Evolutionary conservation across 2,888 invertebrate species (phyloP).

Genomic region (Tachina fera): DNA sequence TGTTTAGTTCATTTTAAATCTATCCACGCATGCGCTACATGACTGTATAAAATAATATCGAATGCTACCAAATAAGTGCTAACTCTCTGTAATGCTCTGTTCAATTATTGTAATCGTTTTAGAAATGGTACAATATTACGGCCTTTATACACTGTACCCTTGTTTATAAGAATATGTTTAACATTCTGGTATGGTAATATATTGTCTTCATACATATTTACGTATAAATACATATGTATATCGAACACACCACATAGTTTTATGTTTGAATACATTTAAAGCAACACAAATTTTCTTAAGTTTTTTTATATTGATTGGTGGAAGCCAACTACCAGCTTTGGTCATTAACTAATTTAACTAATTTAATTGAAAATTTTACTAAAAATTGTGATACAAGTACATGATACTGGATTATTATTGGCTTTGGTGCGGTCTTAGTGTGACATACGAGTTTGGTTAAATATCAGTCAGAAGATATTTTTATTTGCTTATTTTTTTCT

Average conservation of each 20-base stretch:
- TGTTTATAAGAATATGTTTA: background rate
- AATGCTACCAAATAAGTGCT: constrained; percentile 32
- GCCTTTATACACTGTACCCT: background rate
- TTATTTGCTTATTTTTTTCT: background rate
- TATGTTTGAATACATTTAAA: background rate
- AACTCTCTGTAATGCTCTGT: constrained; percentile 57
- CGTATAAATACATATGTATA: background rate
- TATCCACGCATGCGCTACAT: background rate
- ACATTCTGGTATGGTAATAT: background rate
- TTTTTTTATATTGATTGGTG: background rate
- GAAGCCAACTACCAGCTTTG: background rate
- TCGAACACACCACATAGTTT: background rate
- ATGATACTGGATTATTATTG: constrained; percentile 58
- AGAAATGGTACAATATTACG: constrained; percentile 23
- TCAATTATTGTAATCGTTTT: constrained; percentile 67
- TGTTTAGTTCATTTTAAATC: background rate
- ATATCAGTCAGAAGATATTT: no score
- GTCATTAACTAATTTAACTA: constrained; percentile 63
- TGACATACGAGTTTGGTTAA: background rate
- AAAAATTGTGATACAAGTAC: constrained; percentile 54
- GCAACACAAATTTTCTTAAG: constrained; percentile 3
- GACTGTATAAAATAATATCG: background rate
- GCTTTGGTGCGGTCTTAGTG: constrained; percentile 38
- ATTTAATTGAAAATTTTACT: constrained; percentile 61
- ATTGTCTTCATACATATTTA: background rate